Evolutionary conservation across 1,140 invertebrate genomes (phyloP).

Genomic region (Pachypeltis micranthus): DNA sequence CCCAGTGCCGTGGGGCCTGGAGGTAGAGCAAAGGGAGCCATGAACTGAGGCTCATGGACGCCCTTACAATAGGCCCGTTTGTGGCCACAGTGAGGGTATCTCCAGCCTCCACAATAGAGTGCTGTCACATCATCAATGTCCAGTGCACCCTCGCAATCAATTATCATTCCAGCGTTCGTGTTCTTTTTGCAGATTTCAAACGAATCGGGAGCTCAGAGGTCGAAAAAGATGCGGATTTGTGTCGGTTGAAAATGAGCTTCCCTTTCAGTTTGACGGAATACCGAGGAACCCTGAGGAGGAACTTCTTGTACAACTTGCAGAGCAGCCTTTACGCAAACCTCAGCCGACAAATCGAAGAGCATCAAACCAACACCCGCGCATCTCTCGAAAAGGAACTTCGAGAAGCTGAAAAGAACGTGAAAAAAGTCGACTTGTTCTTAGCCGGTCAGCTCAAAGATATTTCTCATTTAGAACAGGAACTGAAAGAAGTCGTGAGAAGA

Average conservation of each 20-base stretch:
- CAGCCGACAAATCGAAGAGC: background rate
- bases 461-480: background rate
- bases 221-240: too few relatives aligned
- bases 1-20: too few relatives aligned
- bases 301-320: background rate
- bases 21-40: too few relatives aligned
- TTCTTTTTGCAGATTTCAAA: background rate
- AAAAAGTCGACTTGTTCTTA: background rate
- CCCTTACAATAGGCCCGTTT: too few relatives aligned
- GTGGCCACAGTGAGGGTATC: background rate
- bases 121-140: background rate
- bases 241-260: background rate
- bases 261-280: background rate
- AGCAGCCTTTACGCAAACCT: background rate
- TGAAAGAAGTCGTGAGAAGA: background rate
- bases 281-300: background rate
- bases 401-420: background rate
- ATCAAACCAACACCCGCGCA: background rate
- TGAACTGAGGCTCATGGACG: too few relatives aligned
- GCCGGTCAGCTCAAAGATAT: background rate
- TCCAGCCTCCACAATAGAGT: background rate
- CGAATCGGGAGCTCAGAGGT: too few relatives aligned
- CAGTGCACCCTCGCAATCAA: background rate
- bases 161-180: background rate
- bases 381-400: background rate